Evolutionary conservation across 92 coral and sea anemone genomes (phyloP).

Genomic region (Paramuricea clavata): DNA sequence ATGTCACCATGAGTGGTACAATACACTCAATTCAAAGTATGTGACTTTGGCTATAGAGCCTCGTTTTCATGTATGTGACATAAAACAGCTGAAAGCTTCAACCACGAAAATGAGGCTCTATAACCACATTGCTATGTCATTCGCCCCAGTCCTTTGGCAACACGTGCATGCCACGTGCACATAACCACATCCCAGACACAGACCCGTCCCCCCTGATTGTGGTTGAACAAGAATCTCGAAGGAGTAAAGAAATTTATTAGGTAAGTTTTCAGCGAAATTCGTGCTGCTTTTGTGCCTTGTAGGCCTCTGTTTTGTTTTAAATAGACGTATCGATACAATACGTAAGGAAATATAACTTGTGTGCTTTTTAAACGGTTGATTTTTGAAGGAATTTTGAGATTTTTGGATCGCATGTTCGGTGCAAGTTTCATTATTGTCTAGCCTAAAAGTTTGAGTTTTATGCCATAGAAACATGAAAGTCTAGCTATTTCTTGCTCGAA

Average conservation of each 20-base stretch:
- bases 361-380: background rate
- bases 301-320: background rate
- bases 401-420: background rate
- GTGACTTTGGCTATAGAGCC: no score
- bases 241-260: background rate
- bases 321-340: background rate
- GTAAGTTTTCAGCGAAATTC: background rate
- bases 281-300: background rate
- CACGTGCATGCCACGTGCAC: background rate
- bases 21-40: no score
- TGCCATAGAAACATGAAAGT: background rate
- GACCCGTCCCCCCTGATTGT: background rate
- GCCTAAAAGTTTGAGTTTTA: no score
- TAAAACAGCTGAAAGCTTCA: no score
- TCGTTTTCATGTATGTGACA: no score
- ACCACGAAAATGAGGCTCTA: no score
- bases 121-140: background rate
- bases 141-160: background rate
- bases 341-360: background rate
- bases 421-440: no score
- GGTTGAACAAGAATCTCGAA: background rate
- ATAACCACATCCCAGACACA: background rate
- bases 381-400: background rate
- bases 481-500: no score
- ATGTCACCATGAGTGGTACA: no score